Evolutionary conservation across 2,113 vertebrate genomes (phyloP), one percentile per base, ranked within the genome.

Genomic region (Tenebrosternarchus preto): DNA sequence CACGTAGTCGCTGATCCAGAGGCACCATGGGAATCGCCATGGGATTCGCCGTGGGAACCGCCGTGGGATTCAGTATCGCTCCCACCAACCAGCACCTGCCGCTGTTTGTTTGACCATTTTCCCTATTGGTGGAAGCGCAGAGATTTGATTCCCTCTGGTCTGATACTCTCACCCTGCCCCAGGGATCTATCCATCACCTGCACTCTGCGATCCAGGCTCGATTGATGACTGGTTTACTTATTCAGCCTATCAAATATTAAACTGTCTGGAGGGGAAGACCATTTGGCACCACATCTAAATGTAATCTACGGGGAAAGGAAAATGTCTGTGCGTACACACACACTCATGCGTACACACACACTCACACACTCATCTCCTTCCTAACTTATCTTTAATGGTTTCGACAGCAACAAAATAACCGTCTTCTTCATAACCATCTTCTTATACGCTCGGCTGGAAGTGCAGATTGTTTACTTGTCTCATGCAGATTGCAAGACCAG

Each of bases 191-290:
- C 43, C 43, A 50, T 15, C 43, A 15, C 43, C 15, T 12, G 1
- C 0, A 15, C 12, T 50, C 69, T 86, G 89, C 46, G n/a, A 24
- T 68, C 50, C 76, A 39, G 63, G 55, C 76, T 89, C 87, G 87
- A 83, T 91, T 90, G 76, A 68, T 92, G 63, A 56, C 76, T 89
- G 88, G 88, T 84, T 92, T 90, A 82, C 82, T 92, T 91, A 92
- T 91, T 88, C 87, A 85, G 80, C 78, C 83, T 87, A 77, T 92
- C 85, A 91, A 92, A 92, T 92, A 92, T 92, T 90, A 86, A 92
- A 85, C 80, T 87, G 87, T 86, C 84, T 86, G 78, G 78, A 86
- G 80, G 82, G 81, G 69, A 88, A 88, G 46, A 33, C 63, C 2
- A 33, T 50, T 68, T 77, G 36, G 77, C 85, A 80, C 75, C 31